These are phyloP conservation scores for Leuctra nigra DNA, from an alignment of 2,888 invertebrate genomes.

Conservation along the genomic window DNA sequence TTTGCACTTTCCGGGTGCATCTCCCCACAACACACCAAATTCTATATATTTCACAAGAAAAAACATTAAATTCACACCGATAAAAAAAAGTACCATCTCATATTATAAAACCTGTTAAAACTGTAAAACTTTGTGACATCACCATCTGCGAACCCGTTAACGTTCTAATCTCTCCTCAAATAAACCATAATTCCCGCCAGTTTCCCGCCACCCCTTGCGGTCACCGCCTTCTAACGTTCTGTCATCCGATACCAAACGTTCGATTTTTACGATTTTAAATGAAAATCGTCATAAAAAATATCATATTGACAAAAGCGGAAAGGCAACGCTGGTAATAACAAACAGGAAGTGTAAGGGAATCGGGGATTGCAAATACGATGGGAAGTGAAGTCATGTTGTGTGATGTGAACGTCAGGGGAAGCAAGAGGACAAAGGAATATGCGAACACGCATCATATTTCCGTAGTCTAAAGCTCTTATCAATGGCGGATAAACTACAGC, in stretches of 20 bases:
- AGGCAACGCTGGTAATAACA: slow-evolving; percentile 11
- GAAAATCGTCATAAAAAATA: slow-evolving; percentile 1
- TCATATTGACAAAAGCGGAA: slow-evolving; percentile 14
- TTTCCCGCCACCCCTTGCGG: neutral
- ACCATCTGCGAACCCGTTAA: slow-evolving; percentile 9
- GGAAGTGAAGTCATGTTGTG: too few relatives aligned
- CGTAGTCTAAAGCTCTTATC: neutral
- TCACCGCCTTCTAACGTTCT: neutral
- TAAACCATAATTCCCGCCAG: slow-evolving; percentile 11
- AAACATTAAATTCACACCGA: slow-evolving; percentile 9
- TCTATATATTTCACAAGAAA: too few relatives aligned
- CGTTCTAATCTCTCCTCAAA: slow-evolving; percentile 13
- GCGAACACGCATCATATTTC: slow-evolving; percentile 2
- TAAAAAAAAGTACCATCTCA: neutral
- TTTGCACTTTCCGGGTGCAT: too few relatives aligned
- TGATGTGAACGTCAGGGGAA: too few relatives aligned
- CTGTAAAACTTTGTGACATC: neutral
- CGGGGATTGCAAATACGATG: neutral
- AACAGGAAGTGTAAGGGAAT: slow-evolving; percentile 10
- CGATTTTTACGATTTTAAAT: slow-evolving; percentile 16
- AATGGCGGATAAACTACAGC: too few relatives aligned
- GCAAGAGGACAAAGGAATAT: slow-evolving; percentile 13
- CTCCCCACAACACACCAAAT: too few relatives aligned
- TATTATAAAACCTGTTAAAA: neutral
- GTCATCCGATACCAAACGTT: slow-evolving; percentile 1